Base-by-base conservation (phyloP, 2,797 vertebrate species). In the Eleutherodactylus coqui region DNA sequence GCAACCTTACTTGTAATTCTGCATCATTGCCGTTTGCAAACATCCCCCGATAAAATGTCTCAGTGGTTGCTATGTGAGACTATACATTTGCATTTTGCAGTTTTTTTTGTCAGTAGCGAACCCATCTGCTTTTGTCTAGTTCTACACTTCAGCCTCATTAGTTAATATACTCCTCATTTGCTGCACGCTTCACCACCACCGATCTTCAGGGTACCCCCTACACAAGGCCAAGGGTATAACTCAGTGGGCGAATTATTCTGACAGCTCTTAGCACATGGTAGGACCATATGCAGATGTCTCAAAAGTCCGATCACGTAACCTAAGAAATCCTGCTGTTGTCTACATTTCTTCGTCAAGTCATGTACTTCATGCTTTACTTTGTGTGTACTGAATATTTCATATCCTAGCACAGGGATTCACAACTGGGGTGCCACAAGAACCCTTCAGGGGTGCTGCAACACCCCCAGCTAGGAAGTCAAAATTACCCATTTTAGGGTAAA, bases 91-190 rank as follows among this genome's bases (percentile, higher is more conserved):
- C 62, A 67, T 67, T 67, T 64, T 17, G 17, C 58, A 29, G n/a
- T n/a, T n/a, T 29, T 34, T 67, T 36, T 64, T 67, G 2, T 19
- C 17, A 67, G 62, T 36, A 67, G 36, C 32, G 19, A 34, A 36
- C 62, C 62, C 62, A 67, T 67, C 62, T 67, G 62, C 32, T 67
- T 36, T 77, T 32, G 7, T 16, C 9, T 21, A 55, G 19, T 19
- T 77, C 47, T 77, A 53, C n/a, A 21, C 58, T 77, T 53, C 49
- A 77, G 45, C 32, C 75, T 77, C 47, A 77, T 77, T 77, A 77
- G 47, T 55, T 77, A 36, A 58, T 10, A n/a, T 10, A 53, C 21
- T 32, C 29, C 21, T 51, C 17, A 32, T 77, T 55, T 36, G 32
- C 29, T 13, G 27, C 14, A 51, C 11, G 73, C 29, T 27, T 76